phyloP scores from a whole-genome alignment of 2,888 invertebrate genomes.

The Chloroclystis v-ata region DNA sequence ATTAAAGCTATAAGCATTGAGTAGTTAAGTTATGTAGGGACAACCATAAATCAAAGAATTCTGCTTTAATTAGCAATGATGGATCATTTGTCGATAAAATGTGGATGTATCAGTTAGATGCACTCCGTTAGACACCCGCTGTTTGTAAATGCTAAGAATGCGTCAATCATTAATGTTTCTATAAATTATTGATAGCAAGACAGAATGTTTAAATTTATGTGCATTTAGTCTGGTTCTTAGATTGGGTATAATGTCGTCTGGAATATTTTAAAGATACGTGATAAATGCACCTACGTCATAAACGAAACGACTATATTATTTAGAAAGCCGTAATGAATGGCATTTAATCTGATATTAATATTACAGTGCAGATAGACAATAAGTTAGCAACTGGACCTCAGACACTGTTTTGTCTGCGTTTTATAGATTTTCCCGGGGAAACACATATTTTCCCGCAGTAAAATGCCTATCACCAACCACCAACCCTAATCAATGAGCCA shows the following conservation, averaged over 20 bases:
- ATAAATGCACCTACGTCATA: not conserved
- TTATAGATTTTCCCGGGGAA: no score
- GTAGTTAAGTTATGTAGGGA: no score
- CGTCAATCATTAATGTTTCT: conserved; percentile 22
- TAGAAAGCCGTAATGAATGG: no score
- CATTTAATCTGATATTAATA: no score
- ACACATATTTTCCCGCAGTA: no score
- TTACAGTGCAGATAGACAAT: no score
- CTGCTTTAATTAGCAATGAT: conserved; percentile 20
- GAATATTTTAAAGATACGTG: no score
- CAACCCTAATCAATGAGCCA: no score
- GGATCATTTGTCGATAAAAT: conserved; percentile 21
- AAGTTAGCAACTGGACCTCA: no score
- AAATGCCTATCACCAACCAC: no score
- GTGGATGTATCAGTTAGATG: conserved; percentile 16
- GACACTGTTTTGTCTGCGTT: no score
- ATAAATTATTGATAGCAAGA: conserved; percentile 13
- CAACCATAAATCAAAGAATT: conserved; percentile 7
- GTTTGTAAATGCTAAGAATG: conserved; percentile 21
- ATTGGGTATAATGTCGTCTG: conserved; percentile 31
- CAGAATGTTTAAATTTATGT: conserved; percentile 11
- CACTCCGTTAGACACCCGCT: conserved; percentile 24
- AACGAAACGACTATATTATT: no score
- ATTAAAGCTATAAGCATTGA: not conserved
- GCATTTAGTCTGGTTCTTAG: not conserved